Evolutionary conservation across 2,888 invertebrate species (phyloP).

Genomic region (Beris morrisii): DNA sequence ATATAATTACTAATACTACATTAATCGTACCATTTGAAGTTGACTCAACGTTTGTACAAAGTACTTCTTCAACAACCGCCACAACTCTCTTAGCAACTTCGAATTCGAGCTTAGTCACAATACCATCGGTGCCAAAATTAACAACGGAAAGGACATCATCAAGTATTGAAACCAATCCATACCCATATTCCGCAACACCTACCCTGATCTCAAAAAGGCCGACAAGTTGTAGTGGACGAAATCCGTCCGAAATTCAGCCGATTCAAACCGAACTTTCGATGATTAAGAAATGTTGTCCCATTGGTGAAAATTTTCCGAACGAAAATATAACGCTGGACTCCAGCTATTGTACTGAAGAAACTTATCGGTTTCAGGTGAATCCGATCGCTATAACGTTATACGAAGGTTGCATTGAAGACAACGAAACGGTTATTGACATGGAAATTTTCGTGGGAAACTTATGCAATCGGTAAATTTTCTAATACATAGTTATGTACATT

Average conservation of each 20-base stretch:
- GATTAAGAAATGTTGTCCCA: constrained; percentile 56
- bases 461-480: constrained; percentile 49
- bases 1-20: background rate
- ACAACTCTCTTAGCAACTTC: background rate
- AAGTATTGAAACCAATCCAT: no score
- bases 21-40: background rate
- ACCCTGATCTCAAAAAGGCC: background rate
- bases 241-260: constrained; percentile 42
- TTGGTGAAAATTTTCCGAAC: constrained; percentile 49
- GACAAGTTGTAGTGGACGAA: constrained; percentile 18
- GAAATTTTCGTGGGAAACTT: constrained; percentile 51
- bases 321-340: constrained; percentile 42
- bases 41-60: background rate
- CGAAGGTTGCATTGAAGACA: constrained; percentile 54
- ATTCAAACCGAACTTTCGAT: constrained; percentile 49
- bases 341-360: constrained; percentile 33
- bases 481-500: no score
- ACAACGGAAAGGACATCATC: no score
- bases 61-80: background rate
- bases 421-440: constrained; percentile 46
- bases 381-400: constrained; percentile 50
- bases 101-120: background rate
- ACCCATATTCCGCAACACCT: background rate
- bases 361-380: constrained; percentile 41
- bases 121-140: background rate